Conservation (phyloP, 2,888 invertebrate genomes). For the Galerucella pusilla region DNA sequence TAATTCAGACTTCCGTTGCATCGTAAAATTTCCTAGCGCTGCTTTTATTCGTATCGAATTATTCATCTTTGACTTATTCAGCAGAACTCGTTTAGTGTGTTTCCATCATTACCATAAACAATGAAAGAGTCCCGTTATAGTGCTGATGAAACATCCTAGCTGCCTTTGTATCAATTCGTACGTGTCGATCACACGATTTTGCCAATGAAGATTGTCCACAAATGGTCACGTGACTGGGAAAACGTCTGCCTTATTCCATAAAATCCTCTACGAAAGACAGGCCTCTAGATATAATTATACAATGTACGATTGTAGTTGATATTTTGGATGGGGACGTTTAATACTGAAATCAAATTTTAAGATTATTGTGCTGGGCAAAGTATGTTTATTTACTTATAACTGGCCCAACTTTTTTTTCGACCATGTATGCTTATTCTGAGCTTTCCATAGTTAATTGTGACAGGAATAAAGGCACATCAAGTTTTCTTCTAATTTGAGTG, state of each 20-base stretch:
- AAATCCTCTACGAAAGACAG: neutral
- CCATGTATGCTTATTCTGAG: too few relatives aligned
- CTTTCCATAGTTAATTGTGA: too few relatives aligned
- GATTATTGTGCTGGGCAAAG: too few relatives aligned
- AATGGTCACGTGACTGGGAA: constrained; percentile 43
- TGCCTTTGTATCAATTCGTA: constrained; percentile 8
- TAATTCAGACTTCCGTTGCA: too few relatives aligned
- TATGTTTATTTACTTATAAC: too few relatives aligned
- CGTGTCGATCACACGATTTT: constrained; percentile 43
- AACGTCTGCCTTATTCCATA: constrained; percentile 37
- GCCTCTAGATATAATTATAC: neutral
- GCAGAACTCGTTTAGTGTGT: constrained; percentile 21
- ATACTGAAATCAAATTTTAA: too few relatives aligned
- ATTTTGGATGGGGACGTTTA: too few relatives aligned
- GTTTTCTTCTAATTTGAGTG: too few relatives aligned
- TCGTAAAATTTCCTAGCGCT: too few relatives aligned
- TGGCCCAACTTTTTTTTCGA: too few relatives aligned
- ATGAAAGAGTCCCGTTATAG: constrained; percentile 33
- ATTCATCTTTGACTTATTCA: neutral
- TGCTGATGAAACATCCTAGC: constrained; percentile 33
- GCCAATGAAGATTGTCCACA: constrained; percentile 43
- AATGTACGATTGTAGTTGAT: neutral
- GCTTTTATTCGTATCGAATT: neutral
- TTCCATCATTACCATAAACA: constrained; percentile 30
- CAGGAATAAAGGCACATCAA: too few relatives aligned